Conservation (phyloP, 2,888 invertebrate genomes). For the Buathra laborator region DNA sequence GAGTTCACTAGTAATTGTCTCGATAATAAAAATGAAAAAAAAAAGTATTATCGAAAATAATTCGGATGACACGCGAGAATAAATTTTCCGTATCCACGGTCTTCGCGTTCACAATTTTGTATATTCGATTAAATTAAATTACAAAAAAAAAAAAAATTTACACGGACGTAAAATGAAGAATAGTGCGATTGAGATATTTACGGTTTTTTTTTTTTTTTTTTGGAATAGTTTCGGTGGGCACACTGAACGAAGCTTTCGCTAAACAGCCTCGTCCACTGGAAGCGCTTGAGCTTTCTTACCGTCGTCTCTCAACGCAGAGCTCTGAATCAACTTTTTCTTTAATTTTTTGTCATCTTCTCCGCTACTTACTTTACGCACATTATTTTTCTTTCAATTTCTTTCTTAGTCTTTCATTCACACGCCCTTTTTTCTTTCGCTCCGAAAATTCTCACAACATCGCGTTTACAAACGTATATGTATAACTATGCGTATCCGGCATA, state of each 20-base stretch:
- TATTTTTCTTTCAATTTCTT: constrained; percentile 9
- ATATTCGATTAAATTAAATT: constrained; percentile 61
- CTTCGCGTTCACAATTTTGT: constrained; percentile 60
- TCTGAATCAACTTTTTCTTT: constrained; percentile 6
- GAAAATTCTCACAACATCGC: constrained; percentile 63
- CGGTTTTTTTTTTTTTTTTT: constrained; percentile 57
- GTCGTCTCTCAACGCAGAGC: constrained; percentile 47
- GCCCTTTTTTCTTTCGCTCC: constrained; percentile 46
- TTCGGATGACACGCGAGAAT: constrained; percentile 45
- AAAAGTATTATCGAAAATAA: constrained; percentile 47
- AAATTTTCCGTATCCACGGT: constrained; percentile 2
- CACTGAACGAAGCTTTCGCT: constrained; percentile 49
- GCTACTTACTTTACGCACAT: constrained; percentile 46
- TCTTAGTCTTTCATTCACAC: constrained; percentile 1
- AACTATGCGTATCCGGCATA: constrained; percentile 71
- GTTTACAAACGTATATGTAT: constrained; percentile 67
- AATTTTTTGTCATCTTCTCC: constrained; percentile 17
- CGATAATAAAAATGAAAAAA: constrained; percentile 29
- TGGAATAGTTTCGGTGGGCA: constrained; percentile 71
- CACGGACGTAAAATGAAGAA: constrained; percentile 48
- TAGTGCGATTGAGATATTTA: constrained; percentile 52
- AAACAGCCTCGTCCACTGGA: constrained; percentile 64
- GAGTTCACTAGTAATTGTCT: constrained; percentile 35
- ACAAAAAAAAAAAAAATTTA: constrained; percentile 33
- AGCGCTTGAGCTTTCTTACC: constrained; percentile 65